Conservation (phyloP, 2,888 invertebrate species). For the Epiblema foenella region DNA sequence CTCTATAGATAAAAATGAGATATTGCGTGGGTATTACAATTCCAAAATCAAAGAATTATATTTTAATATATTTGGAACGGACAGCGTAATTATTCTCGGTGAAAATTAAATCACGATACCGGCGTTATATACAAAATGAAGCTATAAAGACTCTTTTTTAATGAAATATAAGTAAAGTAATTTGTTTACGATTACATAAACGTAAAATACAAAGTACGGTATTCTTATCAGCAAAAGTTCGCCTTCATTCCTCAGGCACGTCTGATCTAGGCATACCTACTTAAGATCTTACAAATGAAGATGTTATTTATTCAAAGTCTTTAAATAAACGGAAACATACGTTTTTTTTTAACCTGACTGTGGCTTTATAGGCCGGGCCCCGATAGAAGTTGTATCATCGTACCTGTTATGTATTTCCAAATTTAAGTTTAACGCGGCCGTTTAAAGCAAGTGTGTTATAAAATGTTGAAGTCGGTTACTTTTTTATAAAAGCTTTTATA, state of each 20-base stretch:
- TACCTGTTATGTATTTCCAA: not conserved
- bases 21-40: no score
- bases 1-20: no score
- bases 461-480: no score
- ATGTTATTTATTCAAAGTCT: slow-evolving; percentile 29
- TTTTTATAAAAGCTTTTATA: no score
- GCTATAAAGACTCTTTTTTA: not conserved
- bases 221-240: slow-evolving; percentile 23
- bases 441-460: no score
- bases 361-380: no score
- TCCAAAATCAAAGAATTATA: no score
- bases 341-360: no score
- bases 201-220: slow-evolving; percentile 1
- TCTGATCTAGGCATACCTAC: slow-evolving; percentile 30
- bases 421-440: not conserved
- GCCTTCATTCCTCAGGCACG: slow-evolving; percentile 5
- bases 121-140: no score
- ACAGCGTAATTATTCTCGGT: no score
- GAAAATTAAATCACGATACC: not conserved
- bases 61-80: no score
- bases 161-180: not conserved
- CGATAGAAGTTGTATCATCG: not conserved
- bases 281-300: slow-evolving; percentile 32
- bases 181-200: not conserved
- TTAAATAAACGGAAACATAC: slow-evolving; percentile 14